A percentile compares a stretch with the other conserved stretches of the same genome.
Evolutionary conservation across 2,888 invertebrate species (phyloP).

Genomic region (Apodemia zela): DNA sequence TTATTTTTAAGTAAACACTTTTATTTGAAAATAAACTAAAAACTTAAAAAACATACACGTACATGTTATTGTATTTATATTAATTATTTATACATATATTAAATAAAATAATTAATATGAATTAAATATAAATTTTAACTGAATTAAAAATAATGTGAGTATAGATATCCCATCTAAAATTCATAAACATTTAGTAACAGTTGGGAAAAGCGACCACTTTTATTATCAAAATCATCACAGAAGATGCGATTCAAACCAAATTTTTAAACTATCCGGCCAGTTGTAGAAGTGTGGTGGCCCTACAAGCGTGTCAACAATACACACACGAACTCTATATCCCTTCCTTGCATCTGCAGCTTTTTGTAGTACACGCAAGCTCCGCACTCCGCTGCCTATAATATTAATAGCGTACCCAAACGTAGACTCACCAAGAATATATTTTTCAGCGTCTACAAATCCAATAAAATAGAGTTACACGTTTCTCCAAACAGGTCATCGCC

Average conservation of each 20-base stretch:
- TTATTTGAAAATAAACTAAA: too few relatives aligned
- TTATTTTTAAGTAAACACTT: too few relatives aligned
- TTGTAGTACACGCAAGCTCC: constrained; percentile 46
- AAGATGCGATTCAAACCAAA: background rate
- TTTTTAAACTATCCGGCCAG: constrained; percentile 24
- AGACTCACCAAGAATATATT: constrained; percentile 51
- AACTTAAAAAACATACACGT: too few relatives aligned
- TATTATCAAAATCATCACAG: too few relatives aligned
- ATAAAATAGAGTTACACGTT: constrained; percentile 39
- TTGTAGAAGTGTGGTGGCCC: constrained; percentile 42
- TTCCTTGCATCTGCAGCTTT: constrained; percentile 58
- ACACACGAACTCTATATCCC: constrained; percentile 58
- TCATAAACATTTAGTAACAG: too few relatives aligned
- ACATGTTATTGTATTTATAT: too few relatives aligned
- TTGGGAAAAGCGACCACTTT: too few relatives aligned
- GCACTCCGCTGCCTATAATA: constrained; percentile 41
- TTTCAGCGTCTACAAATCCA: constrained; percentile 56
- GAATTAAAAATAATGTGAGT: too few relatives aligned
- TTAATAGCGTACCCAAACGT: constrained; percentile 34
- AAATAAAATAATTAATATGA: too few relatives aligned
- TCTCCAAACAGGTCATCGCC: constrained; percentile 50
- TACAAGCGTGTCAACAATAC: constrained; percentile 63
- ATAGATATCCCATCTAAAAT: too few relatives aligned
- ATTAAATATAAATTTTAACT: too few relatives aligned
- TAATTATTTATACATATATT: too few relatives aligned